phyloP scores from a whole-genome alignment of 37 sponge, comb jelly and placozoan genomes.

The Tethya wilhelma region DNA sequence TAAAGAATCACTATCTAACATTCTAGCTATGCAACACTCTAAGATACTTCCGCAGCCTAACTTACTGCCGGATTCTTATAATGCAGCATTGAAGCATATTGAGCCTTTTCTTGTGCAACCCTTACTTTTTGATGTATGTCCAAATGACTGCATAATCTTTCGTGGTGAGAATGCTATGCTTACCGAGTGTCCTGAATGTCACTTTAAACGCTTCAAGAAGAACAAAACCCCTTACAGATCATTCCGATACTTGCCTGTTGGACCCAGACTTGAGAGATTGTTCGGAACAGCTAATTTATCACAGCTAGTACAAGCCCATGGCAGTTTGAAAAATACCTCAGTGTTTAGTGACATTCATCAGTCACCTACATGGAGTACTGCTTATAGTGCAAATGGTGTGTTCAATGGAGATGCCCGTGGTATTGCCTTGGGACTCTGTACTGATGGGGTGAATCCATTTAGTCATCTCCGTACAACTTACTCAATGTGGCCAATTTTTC shows the following conservation, averaged over 20 bases:
- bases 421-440: conserved; percentile 16
- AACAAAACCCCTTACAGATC: too few species aligned
- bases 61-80: too few species aligned
- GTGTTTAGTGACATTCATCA: conserved; percentile 13
- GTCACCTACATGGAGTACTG: not conserved
- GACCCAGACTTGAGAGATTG: not conserved
- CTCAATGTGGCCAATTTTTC: conserved; percentile 37
- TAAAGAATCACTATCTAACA: too few species aligned
- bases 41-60: too few species aligned
- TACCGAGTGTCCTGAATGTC: too few species aligned
- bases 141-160: too few species aligned
- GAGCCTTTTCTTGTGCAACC: too few species aligned
- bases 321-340: not conserved
- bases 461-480: conserved; percentile 1
- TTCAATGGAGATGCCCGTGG: conserved; percentile 30
- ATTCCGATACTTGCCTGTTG: not conserved
- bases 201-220: too few species aligned
- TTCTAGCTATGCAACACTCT: too few species aligned
- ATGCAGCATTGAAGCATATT: too few species aligned
- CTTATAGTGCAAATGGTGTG: not conserved
- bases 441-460: conserved; percentile 54
- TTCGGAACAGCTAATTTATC: not conserved
- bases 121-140: too few species aligned
- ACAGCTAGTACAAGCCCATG: not conserved
- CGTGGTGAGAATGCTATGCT: too few species aligned